These are phyloP conservation scores for Nineta flava DNA, from an alignment of 2,888 invertebrate genomes.

Conservation along the genomic window DNA sequence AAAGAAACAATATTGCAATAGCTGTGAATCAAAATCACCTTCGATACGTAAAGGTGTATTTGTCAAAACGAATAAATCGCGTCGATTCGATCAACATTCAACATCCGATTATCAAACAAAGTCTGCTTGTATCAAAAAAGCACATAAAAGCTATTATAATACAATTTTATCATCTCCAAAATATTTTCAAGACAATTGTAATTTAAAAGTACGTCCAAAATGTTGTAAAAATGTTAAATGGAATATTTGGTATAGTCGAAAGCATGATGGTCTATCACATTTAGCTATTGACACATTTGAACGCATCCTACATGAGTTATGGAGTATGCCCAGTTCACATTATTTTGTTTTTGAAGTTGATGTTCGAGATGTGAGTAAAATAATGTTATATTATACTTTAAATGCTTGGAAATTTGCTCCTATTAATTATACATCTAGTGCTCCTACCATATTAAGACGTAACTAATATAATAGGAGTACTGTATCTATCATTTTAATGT, in stretches of 20 bases:
- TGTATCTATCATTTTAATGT: neutral
- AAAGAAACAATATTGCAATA: neutral
- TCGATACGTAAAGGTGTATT: neutral
- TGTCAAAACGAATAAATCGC: neutral
- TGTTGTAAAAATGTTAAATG: neutral
- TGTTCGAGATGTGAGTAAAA: conserved; percentile 29
- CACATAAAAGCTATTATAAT: conserved; percentile 1
- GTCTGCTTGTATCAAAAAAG: neutral
- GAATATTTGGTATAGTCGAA: conserved; percentile 3
- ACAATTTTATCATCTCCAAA: neutral
- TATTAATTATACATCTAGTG: neutral
- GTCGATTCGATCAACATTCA: neutral
- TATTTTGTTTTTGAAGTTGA: conserved; percentile 36
- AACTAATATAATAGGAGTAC: neutral
- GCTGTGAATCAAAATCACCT: neutral
- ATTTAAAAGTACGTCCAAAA: no score
- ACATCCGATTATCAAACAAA: neutral
- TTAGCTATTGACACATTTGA: conserved; percentile 33
- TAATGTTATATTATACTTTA: no score
- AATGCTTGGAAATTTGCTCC: neutral
- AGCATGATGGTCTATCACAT: conserved; percentile 30
- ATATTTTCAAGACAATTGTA: neutral
- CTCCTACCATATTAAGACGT: neutral
- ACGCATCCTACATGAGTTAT: conserved; percentile 25
- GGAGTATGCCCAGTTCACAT: conserved; percentile 27